Conservation (phyloP, 2,888 invertebrate species). For the Amaurobius ferox region DNA sequence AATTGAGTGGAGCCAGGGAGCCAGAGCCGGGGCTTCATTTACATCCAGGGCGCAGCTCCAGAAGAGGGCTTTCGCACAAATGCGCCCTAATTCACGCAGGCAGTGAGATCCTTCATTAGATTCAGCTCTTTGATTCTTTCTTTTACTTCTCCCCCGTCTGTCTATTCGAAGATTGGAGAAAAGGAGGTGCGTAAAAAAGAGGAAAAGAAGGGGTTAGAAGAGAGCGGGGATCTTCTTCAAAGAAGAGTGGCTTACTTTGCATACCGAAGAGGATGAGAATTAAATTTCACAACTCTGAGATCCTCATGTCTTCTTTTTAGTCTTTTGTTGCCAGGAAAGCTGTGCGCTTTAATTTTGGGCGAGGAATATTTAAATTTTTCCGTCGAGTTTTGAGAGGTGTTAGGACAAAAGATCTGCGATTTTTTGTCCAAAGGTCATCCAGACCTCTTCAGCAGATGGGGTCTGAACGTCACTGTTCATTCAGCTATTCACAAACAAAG, state of each 20-base stretch:
- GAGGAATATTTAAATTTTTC: conserved; percentile 58
- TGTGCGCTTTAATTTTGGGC: conserved; percentile 55
- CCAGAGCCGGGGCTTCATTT: conserved; percentile 58
- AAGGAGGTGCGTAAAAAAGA: conserved; percentile 23
- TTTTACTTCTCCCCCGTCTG: conserved; percentile 44
- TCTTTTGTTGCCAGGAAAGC: conserved; percentile 39
- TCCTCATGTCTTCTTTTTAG: conserved; percentile 37
- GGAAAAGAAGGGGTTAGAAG: conserved; percentile 21
- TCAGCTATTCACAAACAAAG: not conserved
- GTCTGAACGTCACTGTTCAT: conserved; percentile 33
- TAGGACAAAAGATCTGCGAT: conserved; percentile 7
- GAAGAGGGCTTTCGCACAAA: conserved; percentile 59
- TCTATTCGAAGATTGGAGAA: conserved; percentile 13
- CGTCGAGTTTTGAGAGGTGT: conserved; percentile 10
- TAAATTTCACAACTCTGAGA: conserved; percentile 68
- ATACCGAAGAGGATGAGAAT: conserved; percentile 69
- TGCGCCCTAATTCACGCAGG: conserved; percentile 63
- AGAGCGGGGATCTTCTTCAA: conserved; percentile 11
- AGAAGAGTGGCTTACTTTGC: conserved; percentile 68
- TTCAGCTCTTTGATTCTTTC: conserved; percentile 70
- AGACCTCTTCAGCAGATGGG: conserved; percentile 46
- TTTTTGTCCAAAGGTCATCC: conserved; percentile 54
- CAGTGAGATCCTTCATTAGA: conserved; percentile 69
- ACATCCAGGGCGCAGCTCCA: conserved; percentile 54
- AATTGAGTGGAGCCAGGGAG: conserved; percentile 58